Conservation (phyloP, 2,113 vertebrate species). For the Oryzias melastigma region DNA sequence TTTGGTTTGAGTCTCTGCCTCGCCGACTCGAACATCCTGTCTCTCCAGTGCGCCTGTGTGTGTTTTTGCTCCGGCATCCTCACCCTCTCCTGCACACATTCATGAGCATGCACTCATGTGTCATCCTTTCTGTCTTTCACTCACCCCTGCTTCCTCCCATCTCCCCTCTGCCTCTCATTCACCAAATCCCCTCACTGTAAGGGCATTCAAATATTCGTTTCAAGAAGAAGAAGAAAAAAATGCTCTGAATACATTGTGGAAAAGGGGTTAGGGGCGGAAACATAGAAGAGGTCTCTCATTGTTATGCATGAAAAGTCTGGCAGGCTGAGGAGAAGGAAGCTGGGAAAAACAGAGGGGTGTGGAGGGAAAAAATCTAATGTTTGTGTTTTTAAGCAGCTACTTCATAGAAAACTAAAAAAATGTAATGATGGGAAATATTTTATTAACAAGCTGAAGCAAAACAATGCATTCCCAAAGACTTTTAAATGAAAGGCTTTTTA, state of each 20-base stretch:
- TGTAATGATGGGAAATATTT: neutral
- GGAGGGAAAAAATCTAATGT: conserved; percentile 7
- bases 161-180: conserved; percentile 7
- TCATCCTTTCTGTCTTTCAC: conserved; percentile 14
- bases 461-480: too few relatives aligned
- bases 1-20: conserved; percentile 26
- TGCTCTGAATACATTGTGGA: conserved; percentile 49
- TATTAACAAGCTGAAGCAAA: neutral
- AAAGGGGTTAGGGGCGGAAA: conserved; percentile 54
- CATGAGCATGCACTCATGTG: conserved; percentile 32
- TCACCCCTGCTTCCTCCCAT: conserved; percentile 3
- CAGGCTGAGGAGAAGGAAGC: conserved; percentile 20
- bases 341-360: conserved; percentile 16
- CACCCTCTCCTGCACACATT: conserved; percentile 12
- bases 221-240: conserved; percentile 23
- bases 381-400: conserved; percentile 12
- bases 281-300: conserved; percentile 58
- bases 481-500: too few relatives aligned
- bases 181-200: conserved; percentile 43
- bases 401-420: conserved; percentile 21
- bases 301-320: conserved; percentile 65
- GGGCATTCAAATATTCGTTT: conserved; percentile 51
- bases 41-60: conserved; percentile 4
- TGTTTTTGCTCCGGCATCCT: conserved; percentile 25
- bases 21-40: conserved; percentile 21